Base-by-base conservation (phyloP, 2,113 vertebrate genomes). In the Thunnus thynnus region DNA sequence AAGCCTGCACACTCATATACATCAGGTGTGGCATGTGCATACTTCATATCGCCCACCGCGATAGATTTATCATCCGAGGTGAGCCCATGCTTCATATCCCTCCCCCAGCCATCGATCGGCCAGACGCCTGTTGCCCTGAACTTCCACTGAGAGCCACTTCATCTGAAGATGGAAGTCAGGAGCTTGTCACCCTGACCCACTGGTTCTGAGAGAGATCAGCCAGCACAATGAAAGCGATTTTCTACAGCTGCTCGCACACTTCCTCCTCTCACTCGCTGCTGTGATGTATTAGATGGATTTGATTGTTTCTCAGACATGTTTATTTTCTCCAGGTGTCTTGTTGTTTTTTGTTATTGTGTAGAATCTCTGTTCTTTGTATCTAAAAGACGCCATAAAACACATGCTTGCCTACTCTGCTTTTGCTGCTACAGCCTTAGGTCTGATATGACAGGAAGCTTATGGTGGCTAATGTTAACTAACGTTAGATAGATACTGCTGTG, bases 21-120 rank as follows among this genome's bases (percentile, higher is more conserved):
- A 89, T 94, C 86, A 83, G 85, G 87, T 86, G 67, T 87, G 73
- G 83, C 41, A 6, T 87, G 82, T 87, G 85, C 75, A 88, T 90
- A 82, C 86, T 82, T 93, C 83, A 89, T 79, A 80, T 85, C 14
- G n/a, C 64, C 78, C 73, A 48, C 74, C 32, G 2, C 10, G 20
- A 86, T 86, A 76, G 72, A 91, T 93, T 91, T 86, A 85, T 92
- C 80, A 86, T 85, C 63, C 0, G 47, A 75, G 79, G 56, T 76
- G 58, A 80, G 48, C 73, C 80, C 68, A 86, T 90, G 81, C 82
- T 81, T 94, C 87, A 88, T 91, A 65, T 85, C 58, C 20, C 70
- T 71, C 72, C 54, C 54, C 32, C 52, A 36, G 80, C 72, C 65
- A 89, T 92, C 83, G 86, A 88, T 86, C 20, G 66, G 32, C 60